Evolutionary conservation across 2,797 vertebrate genomes (phyloP), one percentile per base, ranked within the genome.

Genomic region (Phaenicophaeus curvirostris): DNA sequence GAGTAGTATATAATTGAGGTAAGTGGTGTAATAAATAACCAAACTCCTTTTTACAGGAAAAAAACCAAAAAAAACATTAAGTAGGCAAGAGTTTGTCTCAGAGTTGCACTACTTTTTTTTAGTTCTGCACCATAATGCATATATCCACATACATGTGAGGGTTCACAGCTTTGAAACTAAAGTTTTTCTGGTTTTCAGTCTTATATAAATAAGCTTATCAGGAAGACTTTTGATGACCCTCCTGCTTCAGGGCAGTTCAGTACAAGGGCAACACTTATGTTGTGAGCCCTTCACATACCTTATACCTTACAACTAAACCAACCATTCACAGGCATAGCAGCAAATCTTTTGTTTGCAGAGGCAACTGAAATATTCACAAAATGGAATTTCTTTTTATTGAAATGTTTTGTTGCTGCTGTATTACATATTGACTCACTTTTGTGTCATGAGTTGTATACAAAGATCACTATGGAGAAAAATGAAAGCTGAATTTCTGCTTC

Each of bases 401-500:
- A 46, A 62, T 69, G 35, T 68, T 87, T 91, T 89, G 41, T 93
- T 87, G 67, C 48, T 87, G 50, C 65, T 82, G 46, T 79, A 27
- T 82, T 87, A 71, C 72, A 39, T 65, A 74, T 44, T 71, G 55
- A 87, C 85, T 85, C 39, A 50, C 63, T 74, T 88, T 79, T 93
- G 74, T 79, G 65, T 80, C 71, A 1, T n/a, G 69, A 85, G 53
- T 87, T 91, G 63, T 76, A 59, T 62, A 58, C 61, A 82, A 42
- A 87, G 84, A 94, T 95, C 74, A 68, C 95, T 79, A 94, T 94
- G 87, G 95, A 94, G 90, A 94, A 94, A 89, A 94, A 86, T 39
- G 75, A 91, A 94, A 94, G 85, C 71, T 74, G 61, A 90, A 89
- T 82, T 88, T 87, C 77, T 78, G 41, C 33, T 93, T 50, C 51